These are phyloP conservation scores for Myzus persicae DNA, from an alignment of 1,140 invertebrate species.

Conservation along the genomic window DNA sequence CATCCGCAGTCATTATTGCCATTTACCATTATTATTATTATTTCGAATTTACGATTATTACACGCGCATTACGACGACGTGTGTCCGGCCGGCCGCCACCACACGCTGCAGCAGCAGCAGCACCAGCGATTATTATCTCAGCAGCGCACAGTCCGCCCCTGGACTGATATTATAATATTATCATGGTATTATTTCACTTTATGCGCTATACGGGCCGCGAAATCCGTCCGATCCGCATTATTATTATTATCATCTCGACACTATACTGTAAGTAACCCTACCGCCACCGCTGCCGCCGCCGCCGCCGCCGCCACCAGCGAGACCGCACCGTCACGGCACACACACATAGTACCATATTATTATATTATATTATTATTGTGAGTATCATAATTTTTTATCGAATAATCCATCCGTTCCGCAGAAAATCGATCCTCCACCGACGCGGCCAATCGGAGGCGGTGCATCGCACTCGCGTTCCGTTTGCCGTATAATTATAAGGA, in stretches of 20 bases:
- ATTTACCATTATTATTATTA: slow-evolving; percentile 1
- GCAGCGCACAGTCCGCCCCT: background rate
- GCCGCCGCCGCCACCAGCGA: background rate
- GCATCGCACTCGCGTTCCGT: background rate
- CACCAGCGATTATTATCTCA: background rate
- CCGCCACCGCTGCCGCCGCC: too few relatives aligned
- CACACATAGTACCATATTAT: background rate
- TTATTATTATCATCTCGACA: slow-evolving; percentile 4
- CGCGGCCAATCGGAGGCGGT: background rate
- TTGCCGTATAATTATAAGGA: background rate
- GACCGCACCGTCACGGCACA: background rate
- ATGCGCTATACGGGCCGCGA: background rate
- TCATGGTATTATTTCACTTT: background rate
- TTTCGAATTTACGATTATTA: slow-evolving; percentile 4
- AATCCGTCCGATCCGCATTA: background rate
- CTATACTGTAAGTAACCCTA: background rate
- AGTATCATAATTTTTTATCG: background rate
- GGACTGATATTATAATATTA: background rate
- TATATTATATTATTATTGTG: background rate
- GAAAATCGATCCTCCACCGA: background rate
- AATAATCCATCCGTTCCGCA: background rate
- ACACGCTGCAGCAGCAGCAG: background rate
- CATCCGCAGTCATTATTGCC: slow-evolving; percentile 8
- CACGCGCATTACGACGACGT: slow-evolving; percentile 19
- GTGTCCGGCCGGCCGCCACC: background rate